A percentile compares a stretch with the other conserved stretches of the same genome.
Conservation (phyloP, 2,888 invertebrate species). For the Conchocele bisecta region DNA sequence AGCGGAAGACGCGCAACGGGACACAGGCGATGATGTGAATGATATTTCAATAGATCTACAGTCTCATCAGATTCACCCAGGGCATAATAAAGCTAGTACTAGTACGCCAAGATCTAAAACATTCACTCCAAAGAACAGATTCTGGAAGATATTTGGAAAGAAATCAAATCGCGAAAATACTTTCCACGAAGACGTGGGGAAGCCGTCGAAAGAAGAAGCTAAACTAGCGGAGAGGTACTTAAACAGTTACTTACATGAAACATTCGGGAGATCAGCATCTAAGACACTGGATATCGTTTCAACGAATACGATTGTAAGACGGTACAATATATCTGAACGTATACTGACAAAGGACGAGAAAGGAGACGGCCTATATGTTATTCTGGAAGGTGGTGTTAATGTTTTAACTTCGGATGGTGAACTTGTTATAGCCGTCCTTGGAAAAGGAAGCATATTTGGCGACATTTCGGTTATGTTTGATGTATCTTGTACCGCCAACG, state of each 20-base stretch:
- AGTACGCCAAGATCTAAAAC: too few species aligned
- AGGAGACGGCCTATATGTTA: constrained; percentile 23
- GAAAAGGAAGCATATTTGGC: constrained; percentile 43
- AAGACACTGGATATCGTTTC: constrained; percentile 19
- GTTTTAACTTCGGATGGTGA: constrained; percentile 30
- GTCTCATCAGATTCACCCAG: too few species aligned
- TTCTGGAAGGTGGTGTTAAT: constrained; percentile 34
- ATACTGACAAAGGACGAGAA: constrained; percentile 17
- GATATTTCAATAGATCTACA: too few species aligned
- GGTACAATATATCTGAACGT: not conserved
- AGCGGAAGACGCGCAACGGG: too few species aligned
- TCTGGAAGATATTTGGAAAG: too few species aligned
- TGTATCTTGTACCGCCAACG: constrained; percentile 36
- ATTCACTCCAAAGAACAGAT: too few species aligned
- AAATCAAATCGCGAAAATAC: too few species aligned
- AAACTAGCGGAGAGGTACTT: constrained; percentile 18
- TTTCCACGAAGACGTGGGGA: too few species aligned
- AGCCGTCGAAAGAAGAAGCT: too few species aligned
- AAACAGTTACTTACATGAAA: constrained; percentile 17
- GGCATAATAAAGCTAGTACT: too few species aligned
- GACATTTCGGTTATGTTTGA: constrained; percentile 46
- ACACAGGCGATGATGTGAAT: too few species aligned
- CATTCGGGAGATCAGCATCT: constrained; percentile 10
- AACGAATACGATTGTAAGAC: not conserved
- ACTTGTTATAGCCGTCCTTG: constrained; percentile 8